These are phyloP conservation scores for Onychostoma macrolepis DNA, from an alignment of 2,113 vertebrate species.

Conservation along the genomic window DNA sequence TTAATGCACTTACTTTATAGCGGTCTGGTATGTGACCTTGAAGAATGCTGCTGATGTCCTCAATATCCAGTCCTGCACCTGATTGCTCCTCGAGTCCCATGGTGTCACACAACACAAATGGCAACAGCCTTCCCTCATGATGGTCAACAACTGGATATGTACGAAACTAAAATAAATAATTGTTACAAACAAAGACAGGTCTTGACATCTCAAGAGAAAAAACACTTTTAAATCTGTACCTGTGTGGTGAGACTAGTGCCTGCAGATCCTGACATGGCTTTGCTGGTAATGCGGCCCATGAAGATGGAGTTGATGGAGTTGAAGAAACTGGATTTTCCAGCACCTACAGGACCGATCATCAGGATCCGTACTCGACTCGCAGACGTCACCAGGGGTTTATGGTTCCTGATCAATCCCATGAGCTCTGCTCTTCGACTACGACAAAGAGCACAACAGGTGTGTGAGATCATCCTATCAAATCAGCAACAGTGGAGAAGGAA, in stretches of 20 bases:
- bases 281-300: slow-evolving; percentile 67
- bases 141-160: too few species aligned
- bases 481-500: background rate
- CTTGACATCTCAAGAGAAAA: background rate
- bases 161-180: too few species aligned
- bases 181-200: too few species aligned
- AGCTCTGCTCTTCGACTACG: slow-evolving; percentile 65
- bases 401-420: slow-evolving; percentile 65
- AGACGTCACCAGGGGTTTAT: slow-evolving; percentile 58
- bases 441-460: background rate
- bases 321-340: slow-evolving; percentile 80
- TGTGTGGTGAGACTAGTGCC: slow-evolving; percentile 69
- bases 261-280: slow-evolving; percentile 71
- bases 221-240: slow-evolving; percentile 56
- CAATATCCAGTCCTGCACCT: too few species aligned
- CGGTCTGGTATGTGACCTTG: slow-evolving; percentile 70
- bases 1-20: slow-evolving; percentile 67
- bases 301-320: slow-evolving; percentile 80
- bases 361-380: slow-evolving; percentile 64
- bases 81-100: too few species aligned
- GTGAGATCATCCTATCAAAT: too few species aligned
- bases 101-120: slow-evolving; percentile 50
- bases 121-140: slow-evolving; percentile 50
- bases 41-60: too few species aligned
- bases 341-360: slow-evolving; percentile 75